Base-by-base conservation (phyloP, 2,888 invertebrate species). In the Bellardia bayeri region DNA sequence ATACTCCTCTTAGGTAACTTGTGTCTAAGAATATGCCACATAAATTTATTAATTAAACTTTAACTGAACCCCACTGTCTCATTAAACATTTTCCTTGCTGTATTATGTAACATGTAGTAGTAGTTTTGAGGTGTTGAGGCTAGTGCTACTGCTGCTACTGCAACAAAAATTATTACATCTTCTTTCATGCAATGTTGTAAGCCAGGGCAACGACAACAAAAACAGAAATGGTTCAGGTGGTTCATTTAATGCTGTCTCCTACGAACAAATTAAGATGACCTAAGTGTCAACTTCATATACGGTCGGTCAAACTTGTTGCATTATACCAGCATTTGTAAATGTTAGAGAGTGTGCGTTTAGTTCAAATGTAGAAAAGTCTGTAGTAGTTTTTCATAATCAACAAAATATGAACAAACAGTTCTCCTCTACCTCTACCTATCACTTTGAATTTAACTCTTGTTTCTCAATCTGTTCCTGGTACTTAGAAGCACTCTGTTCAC, bases 251-350 rank as follows among this genome's bases (percentile, higher is more conserved):
- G 23, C 63, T 66, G 76, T 75, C 85, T 79, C 74, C 78, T 66
- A 79, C 51, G 85, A 85, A 80, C 87, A 87, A 87, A 85, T 82
- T 87, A 85, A 79, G 82, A 85, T 87, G 87, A 85, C 87, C 87
- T 69, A 71, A 79, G 85, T 87, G 87, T 87, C 85, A 87, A 71
- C 85, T 79, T 45, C 87, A 82, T 84, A 78, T 51, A 83, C 61
- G 79, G 16, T 66, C 58, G 69, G 56, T 69, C 69, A 79, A 58
- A 85, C 79, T 87, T 87, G 85, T 87, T 87, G 85, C 85, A 69
- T 75, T 56, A 61, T 23, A 72, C 30, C 30, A 14, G n/a, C 61
- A 61, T 30, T 42, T 63, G 54, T 63, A 42, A 42, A 14, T 2
- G 37, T 37, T 37, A 37, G 37, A 37, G 37, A 6, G 42, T 37